These are phyloP conservation scores for Donacobius atricapilla DNA, from an alignment of 2,113 vertebrate species.

Conservation along the genomic window DNA sequence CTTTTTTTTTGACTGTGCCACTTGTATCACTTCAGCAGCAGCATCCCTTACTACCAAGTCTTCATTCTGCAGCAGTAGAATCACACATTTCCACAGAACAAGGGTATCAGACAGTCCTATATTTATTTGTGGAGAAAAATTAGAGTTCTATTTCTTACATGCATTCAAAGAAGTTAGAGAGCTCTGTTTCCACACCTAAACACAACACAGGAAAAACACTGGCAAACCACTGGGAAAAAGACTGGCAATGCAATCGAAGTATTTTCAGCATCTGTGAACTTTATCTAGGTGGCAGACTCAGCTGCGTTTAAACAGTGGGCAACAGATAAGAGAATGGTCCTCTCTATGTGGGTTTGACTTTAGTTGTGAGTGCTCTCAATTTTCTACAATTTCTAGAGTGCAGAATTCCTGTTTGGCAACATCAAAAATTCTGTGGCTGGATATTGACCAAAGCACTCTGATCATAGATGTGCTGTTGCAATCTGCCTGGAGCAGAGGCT, in stretches of 20 bases:
- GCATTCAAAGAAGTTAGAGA: neutral
- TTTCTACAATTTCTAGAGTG: neutral
- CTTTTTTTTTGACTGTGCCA: constrained; percentile 70
- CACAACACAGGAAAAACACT: neutral
- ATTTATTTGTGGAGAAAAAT: neutral
- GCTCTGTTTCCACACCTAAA: neutral
- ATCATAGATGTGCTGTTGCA: neutral
- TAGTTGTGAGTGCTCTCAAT: rapidly evolving
- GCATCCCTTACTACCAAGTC: constrained; percentile 83
- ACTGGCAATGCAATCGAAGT: neutral
- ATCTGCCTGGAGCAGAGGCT: neutral
- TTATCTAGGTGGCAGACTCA: neutral
- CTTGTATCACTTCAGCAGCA: constrained; percentile 79
- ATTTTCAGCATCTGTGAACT: neutral
- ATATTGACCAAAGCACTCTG: rapidly evolving
- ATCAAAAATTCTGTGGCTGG: neutral
- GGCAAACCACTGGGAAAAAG: neutral
- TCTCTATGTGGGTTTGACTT: neutral
- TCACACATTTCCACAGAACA: constrained; percentile 84
- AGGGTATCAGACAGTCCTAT: constrained; percentile 82
- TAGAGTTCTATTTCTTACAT: neutral
- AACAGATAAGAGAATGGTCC: neutral
- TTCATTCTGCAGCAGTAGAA: constrained; percentile 90
- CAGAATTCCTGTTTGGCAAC: neutral
- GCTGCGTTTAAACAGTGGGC: neutral